Evolutionary conservation across 2,888 invertebrate species (phyloP), one percentile per base, ranked within the genome.

Genomic region (Thymelicus acteon): DNA sequence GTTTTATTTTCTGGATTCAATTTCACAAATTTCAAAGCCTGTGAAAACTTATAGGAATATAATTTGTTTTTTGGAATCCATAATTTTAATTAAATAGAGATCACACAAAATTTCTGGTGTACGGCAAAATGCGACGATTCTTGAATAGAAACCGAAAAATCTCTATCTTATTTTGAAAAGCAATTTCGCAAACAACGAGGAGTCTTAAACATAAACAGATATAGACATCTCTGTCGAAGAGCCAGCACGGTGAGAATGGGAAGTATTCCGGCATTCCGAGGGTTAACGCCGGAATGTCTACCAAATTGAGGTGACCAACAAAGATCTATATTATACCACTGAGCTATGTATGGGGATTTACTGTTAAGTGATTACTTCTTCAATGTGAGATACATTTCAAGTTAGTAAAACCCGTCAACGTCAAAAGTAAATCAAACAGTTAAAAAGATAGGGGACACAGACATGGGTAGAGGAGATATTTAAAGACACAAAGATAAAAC

Each of bases 181-280:
- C 60, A 61, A 61, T 62, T 68, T 54, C 54, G 15, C 54, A 54
- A 47, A 68, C 54, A 61, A 24, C 44, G 48, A 19, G n/a, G 58
- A 39, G n/a, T 13, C 63, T n/a, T 52, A 60, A 70, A 58, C 40
- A 64, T 70, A 70, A 49, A 70, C 52, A 57, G 54, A 63, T 60
- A 54, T 61, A 57, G 63, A 47, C 40, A 68, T 37, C 62, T 24
- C 52, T n/a, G 39, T 37, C 58, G 49, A 48, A 60, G 54, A 37
- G 5, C 78, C 76, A 77, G 76, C 19, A 76, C 19, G 76, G 76
- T 75, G 72, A 84, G 88, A 87, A 90, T 88, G 89, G 78, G 77
- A 87, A 85, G 84, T 80, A 91, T 91, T 85, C 82, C 78, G 83
- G 78, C 82, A 87, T 87, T 84, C 86, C 81, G 71, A 85, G 82